phyloP scores from a whole-genome alignment of 1,140 invertebrate genomes.

The Ephestia elutella region DNA sequence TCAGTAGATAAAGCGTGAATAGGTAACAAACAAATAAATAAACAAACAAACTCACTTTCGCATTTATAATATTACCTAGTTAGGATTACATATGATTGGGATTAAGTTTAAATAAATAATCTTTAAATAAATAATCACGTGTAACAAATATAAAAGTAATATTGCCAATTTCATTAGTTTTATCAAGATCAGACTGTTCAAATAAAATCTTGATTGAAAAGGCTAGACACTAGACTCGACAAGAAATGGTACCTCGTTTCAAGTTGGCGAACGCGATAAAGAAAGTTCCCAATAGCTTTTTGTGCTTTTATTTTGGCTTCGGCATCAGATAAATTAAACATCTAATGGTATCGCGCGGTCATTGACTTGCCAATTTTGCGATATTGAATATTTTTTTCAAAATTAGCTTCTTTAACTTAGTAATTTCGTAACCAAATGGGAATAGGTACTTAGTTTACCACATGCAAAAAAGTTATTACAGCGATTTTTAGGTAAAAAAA shows the following conservation, averaged over 20 bases:
- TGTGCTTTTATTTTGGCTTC: slow-evolving; percentile 2
- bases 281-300: not conserved
- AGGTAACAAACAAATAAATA: too few relatives aligned
- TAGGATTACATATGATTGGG: too few relatives aligned
- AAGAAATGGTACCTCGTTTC: not conserved
- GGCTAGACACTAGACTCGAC: not conserved
- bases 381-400: not conserved
- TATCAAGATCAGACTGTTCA: not conserved
- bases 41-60: too few relatives aligned
- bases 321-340: not conserved
- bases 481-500: too few relatives aligned
- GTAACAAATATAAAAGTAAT: too few relatives aligned
- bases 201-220: slow-evolving; percentile 2
- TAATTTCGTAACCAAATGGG: too few relatives aligned
- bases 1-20: too few relatives aligned
- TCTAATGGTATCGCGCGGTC: not conserved
- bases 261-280: not conserved
- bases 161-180: not conserved
- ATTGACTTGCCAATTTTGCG: not conserved
- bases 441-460: too few relatives aligned
- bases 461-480: too few relatives aligned
- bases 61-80: too few relatives aligned
- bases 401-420: not conserved
- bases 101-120: too few relatives aligned
- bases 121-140: too few relatives aligned